Evolutionary conservation across 2,113 vertebrate species (phyloP).

Genomic region (Apodemus sylvaticus): DNA sequence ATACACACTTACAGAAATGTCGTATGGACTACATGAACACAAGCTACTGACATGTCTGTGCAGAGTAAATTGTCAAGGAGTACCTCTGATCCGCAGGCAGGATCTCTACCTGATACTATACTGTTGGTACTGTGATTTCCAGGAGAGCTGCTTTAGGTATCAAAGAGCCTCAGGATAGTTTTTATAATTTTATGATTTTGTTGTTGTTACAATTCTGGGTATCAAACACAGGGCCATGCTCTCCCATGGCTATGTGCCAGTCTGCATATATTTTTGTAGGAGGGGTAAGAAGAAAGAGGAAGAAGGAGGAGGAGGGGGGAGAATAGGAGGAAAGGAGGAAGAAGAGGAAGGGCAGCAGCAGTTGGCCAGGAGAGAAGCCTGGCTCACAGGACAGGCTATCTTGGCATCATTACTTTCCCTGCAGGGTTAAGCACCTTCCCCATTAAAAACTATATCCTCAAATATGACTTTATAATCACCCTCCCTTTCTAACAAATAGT

Average conservation of each 20-base stretch:
- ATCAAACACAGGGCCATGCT: neutral
- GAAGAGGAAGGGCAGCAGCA: neutral
- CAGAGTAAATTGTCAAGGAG: neutral
- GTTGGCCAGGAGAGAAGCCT: neutral
- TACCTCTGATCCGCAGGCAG: neutral
- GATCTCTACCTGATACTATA: neutral
- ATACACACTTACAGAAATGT: neutral
- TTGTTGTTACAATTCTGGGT: neutral
- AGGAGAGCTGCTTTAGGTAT: neutral
- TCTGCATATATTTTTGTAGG: neutral
- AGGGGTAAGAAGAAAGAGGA: neutral
- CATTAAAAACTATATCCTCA: constrained; percentile 3
- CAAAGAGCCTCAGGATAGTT: neutral
- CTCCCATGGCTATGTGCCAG: neutral
- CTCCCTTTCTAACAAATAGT: neutral
- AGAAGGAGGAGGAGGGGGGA: neutral
- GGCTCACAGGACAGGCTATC: too few species aligned
- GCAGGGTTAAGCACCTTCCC: constrained; percentile 2
- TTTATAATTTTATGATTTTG: neutral
- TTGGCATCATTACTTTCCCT: neutral
- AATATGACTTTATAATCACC: neutral
- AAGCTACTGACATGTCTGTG: neutral
- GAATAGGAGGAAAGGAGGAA: neutral
- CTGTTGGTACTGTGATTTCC: neutral
- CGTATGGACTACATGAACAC: neutral